These are phyloP conservation scores for Dicyrtomina minuta DNA, from an alignment of 2,888 invertebrate species.

Conservation along the genomic window DNA sequence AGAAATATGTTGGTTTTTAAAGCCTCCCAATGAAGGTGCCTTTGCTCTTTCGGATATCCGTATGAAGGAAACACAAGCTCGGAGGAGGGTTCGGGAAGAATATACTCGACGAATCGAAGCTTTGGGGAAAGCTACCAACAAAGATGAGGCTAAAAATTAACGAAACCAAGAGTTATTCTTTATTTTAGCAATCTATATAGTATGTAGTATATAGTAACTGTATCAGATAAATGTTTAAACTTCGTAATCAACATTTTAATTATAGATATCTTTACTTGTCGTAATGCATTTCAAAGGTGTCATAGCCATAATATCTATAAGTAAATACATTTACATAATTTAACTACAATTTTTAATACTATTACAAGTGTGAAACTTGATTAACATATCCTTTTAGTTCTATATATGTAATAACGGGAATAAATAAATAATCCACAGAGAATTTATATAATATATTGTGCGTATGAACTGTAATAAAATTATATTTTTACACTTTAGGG, in stretches of 20 bases:
- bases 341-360: too few relatives aligned
- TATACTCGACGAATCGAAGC: not conserved
- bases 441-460: too few relatives aligned
- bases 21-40: slow-evolving; percentile 11
- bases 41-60: slow-evolving; percentile 13
- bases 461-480: too few relatives aligned
- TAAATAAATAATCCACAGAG: too few relatives aligned
- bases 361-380: too few relatives aligned
- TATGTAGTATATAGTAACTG: not conserved
- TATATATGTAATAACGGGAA: not conserved
- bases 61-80: not conserved
- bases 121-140: not conserved
- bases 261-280: not conserved
- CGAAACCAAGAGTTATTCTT: not conserved
- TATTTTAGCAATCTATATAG: not conserved
- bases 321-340: too few relatives aligned
- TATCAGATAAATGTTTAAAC: not conserved
- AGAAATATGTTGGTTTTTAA: not conserved
- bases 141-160: not conserved
- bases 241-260: not conserved
- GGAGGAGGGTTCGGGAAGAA: not conserved
- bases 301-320: too few relatives aligned
- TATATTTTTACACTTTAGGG: too few relatives aligned
- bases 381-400: not conserved
- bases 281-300: not conserved